These are phyloP conservation scores for Chalcosyrphus nemorum DNA, from an alignment of 2,888 invertebrate species.

Conservation along the genomic window DNA sequence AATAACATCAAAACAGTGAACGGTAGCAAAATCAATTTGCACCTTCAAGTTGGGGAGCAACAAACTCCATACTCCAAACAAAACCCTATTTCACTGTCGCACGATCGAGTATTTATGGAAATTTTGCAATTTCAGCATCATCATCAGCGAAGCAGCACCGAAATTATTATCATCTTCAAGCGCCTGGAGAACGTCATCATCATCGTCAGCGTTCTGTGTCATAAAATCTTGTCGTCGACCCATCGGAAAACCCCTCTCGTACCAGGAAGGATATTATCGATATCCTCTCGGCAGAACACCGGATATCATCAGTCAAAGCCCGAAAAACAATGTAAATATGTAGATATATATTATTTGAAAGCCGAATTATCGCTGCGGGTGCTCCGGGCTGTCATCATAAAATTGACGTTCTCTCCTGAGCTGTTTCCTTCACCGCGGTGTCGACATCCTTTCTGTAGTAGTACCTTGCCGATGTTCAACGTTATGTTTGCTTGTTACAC, in stretches of 20 bases:
- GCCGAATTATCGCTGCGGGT: slow-evolving; percentile 55
- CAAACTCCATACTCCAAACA: not conserved
- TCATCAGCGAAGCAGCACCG: slow-evolving; percentile 20
- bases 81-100: not conserved
- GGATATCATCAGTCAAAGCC: slow-evolving; percentile 66
- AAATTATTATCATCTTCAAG: slow-evolving; percentile 25
- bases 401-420: slow-evolving; percentile 52
- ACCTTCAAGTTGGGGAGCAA: not conserved
- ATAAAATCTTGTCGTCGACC: slow-evolving; percentile 26
- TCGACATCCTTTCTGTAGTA: not conserved
- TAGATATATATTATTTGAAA: too few species aligned
- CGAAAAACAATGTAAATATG: slow-evolving; percentile 60
- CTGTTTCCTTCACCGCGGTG: too few species aligned
- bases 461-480: not conserved
- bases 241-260: slow-evolving; percentile 4
- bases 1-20: not conserved
- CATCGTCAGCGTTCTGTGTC: not conserved
- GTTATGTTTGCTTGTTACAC: slow-evolving; percentile 1
- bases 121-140: slow-evolving; percentile 52
- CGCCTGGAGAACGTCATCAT: not conserved
- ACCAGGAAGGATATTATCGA: slow-evolving; percentile 62
- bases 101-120: slow-evolving; percentile 33
- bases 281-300: slow-evolving; percentile 52
- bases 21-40: slow-evolving; percentile 17
- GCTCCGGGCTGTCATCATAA: slow-evolving; percentile 45